Evolutionary conservation across 2,797 vertebrate species (phyloP).

Genomic region (Leptodactylus fallax): DNA sequence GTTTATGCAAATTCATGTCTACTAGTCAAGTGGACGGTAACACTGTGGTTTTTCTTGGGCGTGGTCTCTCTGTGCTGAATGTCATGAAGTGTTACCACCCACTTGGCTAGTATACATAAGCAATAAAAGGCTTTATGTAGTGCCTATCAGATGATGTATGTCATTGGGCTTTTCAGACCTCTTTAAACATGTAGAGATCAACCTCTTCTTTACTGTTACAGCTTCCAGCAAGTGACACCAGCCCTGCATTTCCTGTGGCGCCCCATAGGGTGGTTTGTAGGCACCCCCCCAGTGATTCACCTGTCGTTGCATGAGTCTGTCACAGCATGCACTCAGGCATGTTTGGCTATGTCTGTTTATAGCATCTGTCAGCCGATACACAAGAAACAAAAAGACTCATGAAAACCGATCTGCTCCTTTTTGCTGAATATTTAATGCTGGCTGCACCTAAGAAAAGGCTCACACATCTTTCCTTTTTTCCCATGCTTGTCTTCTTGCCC

Average conservation of each 20-base stretch:
- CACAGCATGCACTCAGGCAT: constrained; percentile 73
- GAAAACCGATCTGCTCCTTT: constrained; percentile 83
- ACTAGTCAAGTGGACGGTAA: too few relatives aligned
- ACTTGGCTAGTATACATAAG: too few relatives aligned
- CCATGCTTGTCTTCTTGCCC: constrained; percentile 79
- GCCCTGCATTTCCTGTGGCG: constrained; percentile 10
- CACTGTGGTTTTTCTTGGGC: too few relatives aligned
- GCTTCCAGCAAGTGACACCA: neutral
- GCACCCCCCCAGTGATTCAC: constrained; percentile 46
- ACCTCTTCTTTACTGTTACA: neutral
- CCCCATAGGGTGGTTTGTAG: constrained; percentile 21
- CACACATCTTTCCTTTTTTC: constrained; percentile 75
- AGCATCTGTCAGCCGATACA: constrained; percentile 89
- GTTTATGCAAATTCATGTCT: too few relatives aligned
- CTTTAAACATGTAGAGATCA: neutral
- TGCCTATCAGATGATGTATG: too few relatives aligned
- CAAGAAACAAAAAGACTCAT: constrained; percentile 87
- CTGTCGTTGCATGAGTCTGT: constrained; percentile 57
- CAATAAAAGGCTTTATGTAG: too few relatives aligned
- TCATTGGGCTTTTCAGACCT: too few relatives aligned
- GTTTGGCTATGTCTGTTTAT: constrained; percentile 92
- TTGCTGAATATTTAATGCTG: constrained; percentile 89
- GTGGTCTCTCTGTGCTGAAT: too few relatives aligned
- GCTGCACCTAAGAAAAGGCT: constrained; percentile 81
- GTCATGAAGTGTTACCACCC: too few relatives aligned